Conservation (phyloP, 2,888 invertebrate genomes). For the Cantharis nigra region DNA sequence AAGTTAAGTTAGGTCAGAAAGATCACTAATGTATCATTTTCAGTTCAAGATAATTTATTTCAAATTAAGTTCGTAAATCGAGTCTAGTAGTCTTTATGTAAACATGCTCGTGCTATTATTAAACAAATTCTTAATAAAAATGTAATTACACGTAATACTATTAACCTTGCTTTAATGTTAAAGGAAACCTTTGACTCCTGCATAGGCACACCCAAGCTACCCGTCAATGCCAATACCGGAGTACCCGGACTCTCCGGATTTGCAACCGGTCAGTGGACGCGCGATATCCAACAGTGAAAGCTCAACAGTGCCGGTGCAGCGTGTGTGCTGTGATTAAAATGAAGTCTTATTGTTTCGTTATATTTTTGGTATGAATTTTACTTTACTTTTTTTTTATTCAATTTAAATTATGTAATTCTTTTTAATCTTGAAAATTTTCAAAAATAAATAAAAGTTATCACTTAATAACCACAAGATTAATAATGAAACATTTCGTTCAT, state of each 20-base stretch:
- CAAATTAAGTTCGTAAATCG: neutral
- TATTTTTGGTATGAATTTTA: constrained; percentile 16
- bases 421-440: neutral
- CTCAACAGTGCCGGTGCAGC: constrained; percentile 31
- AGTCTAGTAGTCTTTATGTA: neutral
- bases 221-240: constrained; percentile 29
- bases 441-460: neutral
- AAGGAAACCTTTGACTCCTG: constrained; percentile 21
- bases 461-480: neutral
- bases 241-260: constrained; percentile 27
- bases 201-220: constrained; percentile 27
- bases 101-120: neutral
- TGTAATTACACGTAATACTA: neutral
- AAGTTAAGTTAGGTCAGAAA: neutral
- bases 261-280: constrained; percentile 31
- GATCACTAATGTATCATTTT: neutral
- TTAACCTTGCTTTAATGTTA: constrained; percentile 17
- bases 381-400: neutral
- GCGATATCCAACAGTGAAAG: constrained; percentile 30
- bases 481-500: too few relatives aligned
- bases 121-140: neutral
- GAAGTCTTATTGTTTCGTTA: constrained; percentile 13
- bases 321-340: constrained; percentile 26
- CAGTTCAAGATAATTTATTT: neutral
- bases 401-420: neutral